These are phyloP conservation scores for Sesamia nonagrioides DNA, from an alignment of 1,140 invertebrate genomes.

Conservation along the genomic window DNA sequence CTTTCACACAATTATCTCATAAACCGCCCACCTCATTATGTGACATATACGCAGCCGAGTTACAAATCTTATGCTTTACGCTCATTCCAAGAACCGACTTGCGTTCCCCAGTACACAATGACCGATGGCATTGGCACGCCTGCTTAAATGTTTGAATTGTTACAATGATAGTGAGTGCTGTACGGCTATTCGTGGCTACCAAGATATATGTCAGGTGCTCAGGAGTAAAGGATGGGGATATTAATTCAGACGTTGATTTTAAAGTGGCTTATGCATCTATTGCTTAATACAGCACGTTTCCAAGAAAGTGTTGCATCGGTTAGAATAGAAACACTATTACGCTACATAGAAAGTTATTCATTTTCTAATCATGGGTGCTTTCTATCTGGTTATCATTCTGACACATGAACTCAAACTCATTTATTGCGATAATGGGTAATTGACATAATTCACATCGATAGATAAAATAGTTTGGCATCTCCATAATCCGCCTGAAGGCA, in stretches of 20 bases:
- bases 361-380: too few relatives aligned
- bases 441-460: too few relatives aligned
- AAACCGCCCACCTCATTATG: too few relatives aligned
- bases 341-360: not conserved
- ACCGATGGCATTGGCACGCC: conserved; percentile 63
- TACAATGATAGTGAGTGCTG: not conserved
- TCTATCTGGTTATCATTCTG: too few relatives aligned
- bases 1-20: too few relatives aligned
- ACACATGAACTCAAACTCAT: too few relatives aligned
- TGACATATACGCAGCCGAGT: too few relatives aligned
- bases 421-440: too few relatives aligned
- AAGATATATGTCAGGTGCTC: conserved; percentile 11
- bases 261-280: not conserved
- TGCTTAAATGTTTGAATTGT: conserved; percentile 13
- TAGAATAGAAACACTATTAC: not conserved
- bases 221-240: conserved; percentile 1
- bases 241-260: not conserved
- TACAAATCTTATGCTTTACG: not conserved
- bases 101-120: conserved; percentile 55
- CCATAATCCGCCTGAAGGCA: too few relatives aligned
- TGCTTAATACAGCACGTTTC: not conserved
- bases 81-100: conserved; percentile 33
- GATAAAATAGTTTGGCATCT: too few relatives aligned
- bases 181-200: conserved; percentile 22
- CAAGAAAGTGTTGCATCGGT: not conserved